These are phyloP conservation scores for Epinotia demarniana DNA, from an alignment of 2,888 invertebrate genomes.

Conservation along the genomic window DNA sequence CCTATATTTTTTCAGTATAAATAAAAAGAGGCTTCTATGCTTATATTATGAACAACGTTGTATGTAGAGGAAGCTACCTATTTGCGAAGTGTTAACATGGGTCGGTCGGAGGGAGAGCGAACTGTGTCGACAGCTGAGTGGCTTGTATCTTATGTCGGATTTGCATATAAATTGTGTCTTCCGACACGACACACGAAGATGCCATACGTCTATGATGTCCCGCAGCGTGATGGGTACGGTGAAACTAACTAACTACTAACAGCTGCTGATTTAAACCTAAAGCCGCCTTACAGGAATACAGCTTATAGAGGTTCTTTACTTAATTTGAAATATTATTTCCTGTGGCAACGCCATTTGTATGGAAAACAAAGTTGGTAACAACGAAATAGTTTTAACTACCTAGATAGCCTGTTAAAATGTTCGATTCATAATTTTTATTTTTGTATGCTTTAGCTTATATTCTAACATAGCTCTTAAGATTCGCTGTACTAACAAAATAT, in stretches of 20 bases:
- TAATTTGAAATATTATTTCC: slow-evolving; percentile 32
- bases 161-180: slow-evolving; percentile 86
- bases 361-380: slow-evolving; percentile 32
- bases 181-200: slow-evolving; percentile 77
- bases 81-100: slow-evolving; percentile 76
- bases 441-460: too few relatives aligned
- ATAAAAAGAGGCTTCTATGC: neutral
- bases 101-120: slow-evolving; percentile 55
- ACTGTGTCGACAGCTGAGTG: slow-evolving; percentile 66
- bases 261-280: slow-evolving; percentile 29
- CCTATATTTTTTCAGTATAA: neutral
- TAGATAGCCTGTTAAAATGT: slow-evolving; percentile 22
- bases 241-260: slow-evolving; percentile 32
- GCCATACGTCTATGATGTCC: slow-evolving; percentile 73
- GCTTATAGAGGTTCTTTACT: slow-evolving; percentile 46
- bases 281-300: slow-evolving; percentile 15
- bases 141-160: slow-evolving; percentile 80
- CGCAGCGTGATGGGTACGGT: slow-evolving; percentile 2
- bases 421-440: neutral
- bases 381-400: slow-evolving; percentile 38
- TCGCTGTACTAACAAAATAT: too few relatives aligned
- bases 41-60: slow-evolving; percentile 16
- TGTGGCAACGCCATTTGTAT: slow-evolving; percentile 8
- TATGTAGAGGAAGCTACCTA: slow-evolving; percentile 67
- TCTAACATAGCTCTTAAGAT: too few relatives aligned